Conservation (phyloP, 2,113 vertebrate genomes). For the Gymnarchus niloticus region DNA sequence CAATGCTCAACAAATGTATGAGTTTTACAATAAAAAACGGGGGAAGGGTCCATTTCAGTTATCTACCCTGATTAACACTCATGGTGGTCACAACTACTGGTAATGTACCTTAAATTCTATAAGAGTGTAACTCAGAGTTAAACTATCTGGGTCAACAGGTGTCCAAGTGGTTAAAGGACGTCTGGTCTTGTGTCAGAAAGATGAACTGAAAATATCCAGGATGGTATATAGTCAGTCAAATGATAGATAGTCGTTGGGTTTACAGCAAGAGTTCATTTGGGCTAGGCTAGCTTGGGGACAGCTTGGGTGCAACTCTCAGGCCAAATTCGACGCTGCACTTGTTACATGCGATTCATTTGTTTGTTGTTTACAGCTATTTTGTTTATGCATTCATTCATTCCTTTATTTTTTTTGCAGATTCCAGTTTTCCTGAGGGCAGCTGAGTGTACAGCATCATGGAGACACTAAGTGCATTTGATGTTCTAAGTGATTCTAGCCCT, state of each 20-base stretch:
- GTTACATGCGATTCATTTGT: constrained; percentile 50
- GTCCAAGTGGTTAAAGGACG: not conserved
- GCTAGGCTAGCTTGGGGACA: constrained; percentile 18
- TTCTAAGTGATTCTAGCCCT: not conserved
- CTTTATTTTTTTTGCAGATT: constrained; percentile 43
- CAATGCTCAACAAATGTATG: not conserved
- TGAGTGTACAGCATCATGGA: constrained; percentile 44
- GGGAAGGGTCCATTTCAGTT: not conserved
- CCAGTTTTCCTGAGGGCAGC: constrained; percentile 37
- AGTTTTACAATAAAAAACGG: not conserved
- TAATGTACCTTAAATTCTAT: not conserved
- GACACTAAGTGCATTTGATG: constrained; percentile 17
- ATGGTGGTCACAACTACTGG: not conserved
- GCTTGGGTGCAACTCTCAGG: constrained; percentile 31
- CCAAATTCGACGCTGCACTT: not conserved
- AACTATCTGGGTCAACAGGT: not conserved
- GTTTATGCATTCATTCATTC: constrained; percentile 23
- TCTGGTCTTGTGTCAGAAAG: not conserved
- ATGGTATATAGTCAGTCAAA: not conserved
- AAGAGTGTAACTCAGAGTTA: not conserved
- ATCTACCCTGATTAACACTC: not conserved
- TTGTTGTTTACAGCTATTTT: constrained; percentile 51
- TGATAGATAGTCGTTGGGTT: not conserved
- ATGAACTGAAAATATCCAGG: not conserved
- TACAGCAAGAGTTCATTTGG: not conserved